Conservation (phyloP, 2,797 vertebrate genomes). For the Spinus olivaceus region DNA sequence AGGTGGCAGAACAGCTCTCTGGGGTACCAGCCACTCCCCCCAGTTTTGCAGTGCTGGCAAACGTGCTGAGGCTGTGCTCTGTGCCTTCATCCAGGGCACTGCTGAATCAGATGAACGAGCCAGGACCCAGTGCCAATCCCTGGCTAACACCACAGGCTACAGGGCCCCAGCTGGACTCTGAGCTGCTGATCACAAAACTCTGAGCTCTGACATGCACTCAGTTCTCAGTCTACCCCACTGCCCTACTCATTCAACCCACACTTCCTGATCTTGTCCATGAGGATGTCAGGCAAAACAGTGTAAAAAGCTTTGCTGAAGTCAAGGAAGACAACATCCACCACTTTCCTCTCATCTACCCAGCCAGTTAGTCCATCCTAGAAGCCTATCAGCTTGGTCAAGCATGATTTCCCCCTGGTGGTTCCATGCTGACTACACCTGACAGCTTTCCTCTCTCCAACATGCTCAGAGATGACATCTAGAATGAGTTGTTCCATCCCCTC, state of each 20-base stretch:
- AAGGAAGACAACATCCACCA: not conserved
- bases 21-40: not conserved
- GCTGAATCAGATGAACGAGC: rapidly evolving
- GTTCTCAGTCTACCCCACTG: not conserved
- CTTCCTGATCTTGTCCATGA: not conserved
- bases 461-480: not conserved
- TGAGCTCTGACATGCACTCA: not conserved
- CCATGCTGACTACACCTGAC: not conserved
- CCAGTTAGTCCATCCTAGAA: not conserved
- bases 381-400: not conserved
- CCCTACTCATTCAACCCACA: not conserved
- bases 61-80: not conserved
- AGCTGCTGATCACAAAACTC: not conserved
- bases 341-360: not conserved
- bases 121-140: not conserved
- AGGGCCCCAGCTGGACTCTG: not conserved
- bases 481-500: not conserved
- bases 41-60: not conserved
- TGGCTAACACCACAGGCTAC: not conserved
- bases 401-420: not conserved
- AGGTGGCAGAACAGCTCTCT: not conserved
- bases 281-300: not conserved
- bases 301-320: not conserved
- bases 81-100: not conserved
- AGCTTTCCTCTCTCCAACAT: not conserved